Base-by-base conservation (phyloP, 2,113 vertebrate species). In the Zosterops borbonicus region DNA sequence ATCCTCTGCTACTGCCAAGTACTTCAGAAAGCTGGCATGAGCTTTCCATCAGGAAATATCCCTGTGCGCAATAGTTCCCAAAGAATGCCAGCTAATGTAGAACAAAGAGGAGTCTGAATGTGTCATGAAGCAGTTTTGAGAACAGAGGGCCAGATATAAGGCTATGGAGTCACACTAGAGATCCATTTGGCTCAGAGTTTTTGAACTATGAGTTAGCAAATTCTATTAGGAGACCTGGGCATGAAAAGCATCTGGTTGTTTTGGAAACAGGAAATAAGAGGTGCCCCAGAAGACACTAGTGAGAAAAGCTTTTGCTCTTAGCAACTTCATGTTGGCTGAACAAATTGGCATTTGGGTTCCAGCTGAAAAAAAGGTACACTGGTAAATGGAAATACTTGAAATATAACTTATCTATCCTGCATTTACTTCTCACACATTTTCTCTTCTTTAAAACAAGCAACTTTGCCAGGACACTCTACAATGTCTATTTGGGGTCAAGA, bases 231-330 rank as follows among this genome's bases (percentile, higher is more conserved):
- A 95, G 27, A 94, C 12, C 6, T 77, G 35, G 41, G 21, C n/a
- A 82, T 63, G 59, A 90, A 94, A 92, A 95, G 21, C 60, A 89
- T 85, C 68, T 93, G 46, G 42, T 85, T 91, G 65, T 83, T 86
- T 74, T 83, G 76, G 80, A 91, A 95, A 71, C 14, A 74, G 65
- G 42, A 94, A 93, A 23, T 60, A 69, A 81, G 80, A 65, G 95
- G 50, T 83, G 70, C 47, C 91, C 68, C 94, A 85, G 62, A 83
- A 95, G 76, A 87, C 46, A 49, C 14, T 44, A 71, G 53, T 90
- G 92, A 92, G 91, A 94, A 97, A 97, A 97, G 70, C 89, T 95
- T 96, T 90, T 75, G 79, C 88, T 94, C 83, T 93, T 93, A 92
- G 41, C 56, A 92, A 44, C 52, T 94, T 83, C 10, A 6, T 44